Evolutionary conservation across 2,888 invertebrate species (phyloP).

Genomic region (Pandemis heparana): DNA sequence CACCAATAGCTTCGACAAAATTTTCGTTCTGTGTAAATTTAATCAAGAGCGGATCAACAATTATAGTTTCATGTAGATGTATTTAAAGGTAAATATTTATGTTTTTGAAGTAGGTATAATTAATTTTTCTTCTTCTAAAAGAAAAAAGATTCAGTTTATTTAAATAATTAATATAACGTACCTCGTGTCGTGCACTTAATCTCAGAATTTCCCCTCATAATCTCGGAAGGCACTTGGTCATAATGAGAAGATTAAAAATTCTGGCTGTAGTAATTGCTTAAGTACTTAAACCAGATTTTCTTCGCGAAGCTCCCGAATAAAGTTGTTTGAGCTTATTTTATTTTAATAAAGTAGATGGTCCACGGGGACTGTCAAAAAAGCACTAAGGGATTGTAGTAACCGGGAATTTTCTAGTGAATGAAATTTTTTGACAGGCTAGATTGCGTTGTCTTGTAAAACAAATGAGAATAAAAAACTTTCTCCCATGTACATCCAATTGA

Average conservation of each 20-base stretch:
- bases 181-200: conserved; percentile 52
- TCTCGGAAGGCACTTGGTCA: conserved; percentile 67
- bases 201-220: conserved; percentile 66
- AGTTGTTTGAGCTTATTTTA: conserved; percentile 47
- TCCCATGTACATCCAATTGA: too few relatives aligned
- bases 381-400: neutral
- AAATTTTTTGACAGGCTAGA: neutral
- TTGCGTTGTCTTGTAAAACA: neutral
- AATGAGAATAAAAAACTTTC: too few relatives aligned
- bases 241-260: conserved; percentile 77
- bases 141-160: neutral
- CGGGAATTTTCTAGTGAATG: neutral
- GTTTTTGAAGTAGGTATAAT: too few relatives aligned
- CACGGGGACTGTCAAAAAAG: neutral
- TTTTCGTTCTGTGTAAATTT: too few relatives aligned
- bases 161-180: conserved; percentile 19
- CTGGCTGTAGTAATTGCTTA: conserved; percentile 68
- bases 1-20: too few relatives aligned
- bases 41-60: too few relatives aligned
- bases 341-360: conserved; percentile 34
- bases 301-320: conserved; percentile 53
- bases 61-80: too few relatives aligned
- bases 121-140: too few relatives aligned
- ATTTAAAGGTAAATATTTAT: too few relatives aligned
- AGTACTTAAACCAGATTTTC: conserved; percentile 67